phyloP scores from a whole-genome alignment of 2,888 invertebrate species.

The Pachydiplax longipennis region DNA sequence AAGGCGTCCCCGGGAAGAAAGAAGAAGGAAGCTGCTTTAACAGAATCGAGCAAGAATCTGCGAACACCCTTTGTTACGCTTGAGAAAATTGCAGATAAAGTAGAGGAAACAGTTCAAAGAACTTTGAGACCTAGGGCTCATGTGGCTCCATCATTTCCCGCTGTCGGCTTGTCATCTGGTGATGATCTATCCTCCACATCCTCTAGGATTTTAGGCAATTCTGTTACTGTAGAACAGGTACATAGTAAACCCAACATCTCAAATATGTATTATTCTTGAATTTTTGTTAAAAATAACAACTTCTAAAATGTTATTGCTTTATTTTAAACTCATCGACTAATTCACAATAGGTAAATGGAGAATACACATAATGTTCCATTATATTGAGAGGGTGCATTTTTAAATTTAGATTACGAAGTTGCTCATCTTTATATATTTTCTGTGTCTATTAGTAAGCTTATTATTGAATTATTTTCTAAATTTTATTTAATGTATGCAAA shows the following conservation, averaged over 20 bases:
- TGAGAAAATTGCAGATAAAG: not conserved
- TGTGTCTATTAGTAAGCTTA: no score
- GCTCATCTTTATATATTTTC: no score
- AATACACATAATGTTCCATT: no score
- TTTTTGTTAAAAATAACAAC: no score
- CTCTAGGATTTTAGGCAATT: not conserved
- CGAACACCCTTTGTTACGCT: not conserved
- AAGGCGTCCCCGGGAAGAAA: conserved; percentile 60
- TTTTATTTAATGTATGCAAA: no score
- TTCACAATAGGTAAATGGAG: no score
- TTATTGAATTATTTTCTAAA: no score
- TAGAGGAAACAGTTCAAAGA: not conserved
- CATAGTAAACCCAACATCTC: not conserved
- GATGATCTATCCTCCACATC: not conserved
- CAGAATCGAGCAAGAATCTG: not conserved
- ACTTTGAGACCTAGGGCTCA: conserved; percentile 8
- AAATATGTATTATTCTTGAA: no score
- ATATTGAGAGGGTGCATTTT: no score
- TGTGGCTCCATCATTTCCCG: conserved; percentile 21
- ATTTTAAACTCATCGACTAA: no score
- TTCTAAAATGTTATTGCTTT: no score
- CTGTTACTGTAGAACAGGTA: not conserved
- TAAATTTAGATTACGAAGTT: no score
- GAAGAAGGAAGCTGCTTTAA: not conserved
- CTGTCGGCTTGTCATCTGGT: not conserved